These are phyloP conservation scores for Pampusana beccarii DNA, from an alignment of 2,113 vertebrate genomes.

Conservation along the genomic window DNA sequence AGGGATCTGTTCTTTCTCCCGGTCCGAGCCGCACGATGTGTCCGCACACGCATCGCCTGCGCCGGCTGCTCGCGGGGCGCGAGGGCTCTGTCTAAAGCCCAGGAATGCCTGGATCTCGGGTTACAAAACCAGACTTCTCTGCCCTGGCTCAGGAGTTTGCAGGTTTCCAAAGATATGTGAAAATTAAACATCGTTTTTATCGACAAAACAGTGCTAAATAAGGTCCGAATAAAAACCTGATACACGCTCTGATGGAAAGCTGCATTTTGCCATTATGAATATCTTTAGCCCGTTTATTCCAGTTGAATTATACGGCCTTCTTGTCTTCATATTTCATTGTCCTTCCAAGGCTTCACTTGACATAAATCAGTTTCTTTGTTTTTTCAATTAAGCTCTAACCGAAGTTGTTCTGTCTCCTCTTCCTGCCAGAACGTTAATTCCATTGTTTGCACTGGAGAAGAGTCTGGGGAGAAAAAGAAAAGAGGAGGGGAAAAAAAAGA, in stretches of 20 bases:
- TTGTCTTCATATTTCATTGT: not conserved
- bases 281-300: not conserved
- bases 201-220: not conserved
- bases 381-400: constrained; percentile 25
- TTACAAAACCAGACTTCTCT: constrained; percentile 14
- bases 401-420: constrained; percentile 31
- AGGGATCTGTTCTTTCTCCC: not conserved
- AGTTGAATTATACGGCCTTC: not conserved
- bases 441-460: constrained; percentile 13
- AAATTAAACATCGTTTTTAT: not conserved
- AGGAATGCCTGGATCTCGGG: not conserved
- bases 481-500: not conserved
- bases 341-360: not conserved
- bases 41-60: not conserved
- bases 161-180: not conserved
- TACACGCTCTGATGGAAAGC: not conserved
- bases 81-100: not conserved
- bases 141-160: not conserved
- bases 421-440: not conserved
- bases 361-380: constrained; percentile 21
- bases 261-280: not conserved
- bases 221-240: not conserved
- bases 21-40: not conserved
- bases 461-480: not conserved
- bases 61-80: not conserved